These are phyloP conservation scores for Lucinisca nassula DNA, from an alignment of 2,888 invertebrate genomes.

Conservation along the genomic window DNA sequence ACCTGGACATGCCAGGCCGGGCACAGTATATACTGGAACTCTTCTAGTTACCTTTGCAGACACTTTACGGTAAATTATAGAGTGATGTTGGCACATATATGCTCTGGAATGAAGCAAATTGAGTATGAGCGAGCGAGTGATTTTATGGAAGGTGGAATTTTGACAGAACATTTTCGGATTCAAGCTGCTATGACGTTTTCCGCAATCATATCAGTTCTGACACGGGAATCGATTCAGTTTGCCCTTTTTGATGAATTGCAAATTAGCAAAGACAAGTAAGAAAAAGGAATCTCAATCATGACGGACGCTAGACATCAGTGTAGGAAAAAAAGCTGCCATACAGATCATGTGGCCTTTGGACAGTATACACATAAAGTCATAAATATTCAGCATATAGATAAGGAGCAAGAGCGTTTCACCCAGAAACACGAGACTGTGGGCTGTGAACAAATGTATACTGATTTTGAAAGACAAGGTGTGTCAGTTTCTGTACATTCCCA, in stretches of 20 bases:
- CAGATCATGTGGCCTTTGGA: conserved; percentile 23
- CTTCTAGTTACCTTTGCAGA: neutral
- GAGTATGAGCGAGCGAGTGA: conserved; percentile 1
- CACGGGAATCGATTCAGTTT: neutral
- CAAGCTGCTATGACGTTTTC: conserved; percentile 6
- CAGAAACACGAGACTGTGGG: conserved; percentile 45
- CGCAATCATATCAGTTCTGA: neutral
- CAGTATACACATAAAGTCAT: conserved; percentile 37
- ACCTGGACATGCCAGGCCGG: neutral
- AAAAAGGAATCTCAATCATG: conserved; percentile 6
- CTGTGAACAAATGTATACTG: conserved; percentile 22
- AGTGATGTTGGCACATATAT: neutral
- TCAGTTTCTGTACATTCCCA: conserved; percentile 30
- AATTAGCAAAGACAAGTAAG: neutral
- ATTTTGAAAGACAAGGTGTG: conserved; percentile 26
- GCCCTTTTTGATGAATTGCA: neutral
- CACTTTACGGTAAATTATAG: conserved; percentile 2
- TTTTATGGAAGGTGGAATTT: neutral
- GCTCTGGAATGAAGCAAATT: conserved; percentile 6
- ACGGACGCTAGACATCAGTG: conserved; percentile 8
- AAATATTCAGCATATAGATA: conserved; percentile 16
- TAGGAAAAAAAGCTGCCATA: conserved; percentile 13
- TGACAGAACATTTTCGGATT: neutral
- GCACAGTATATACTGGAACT: neutral
- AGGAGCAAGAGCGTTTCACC: conserved; percentile 20